phyloP scores from a whole-genome alignment of 2,113 vertebrate species.

The Clupea harengus region DNA sequence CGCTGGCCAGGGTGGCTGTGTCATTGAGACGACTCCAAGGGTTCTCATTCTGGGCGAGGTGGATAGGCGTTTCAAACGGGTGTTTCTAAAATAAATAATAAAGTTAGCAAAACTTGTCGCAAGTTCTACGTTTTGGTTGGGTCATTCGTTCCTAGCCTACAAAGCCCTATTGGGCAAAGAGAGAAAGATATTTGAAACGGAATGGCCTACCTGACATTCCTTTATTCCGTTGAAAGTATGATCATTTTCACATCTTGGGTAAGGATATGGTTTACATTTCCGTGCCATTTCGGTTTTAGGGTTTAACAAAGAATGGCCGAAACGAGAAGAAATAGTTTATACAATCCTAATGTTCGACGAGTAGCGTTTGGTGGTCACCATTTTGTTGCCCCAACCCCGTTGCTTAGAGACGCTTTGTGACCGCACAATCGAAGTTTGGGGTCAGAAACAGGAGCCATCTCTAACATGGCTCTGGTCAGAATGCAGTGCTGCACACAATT shows the following conservation, averaged over 20 bases:
- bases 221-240: conserved; percentile 54
- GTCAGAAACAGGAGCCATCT: neutral
- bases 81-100: conserved; percentile 49
- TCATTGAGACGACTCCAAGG: conserved; percentile 76
- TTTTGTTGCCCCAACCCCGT: conserved; percentile 47
- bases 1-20: conserved; percentile 65
- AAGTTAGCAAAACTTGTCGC: neutral
- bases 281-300: conserved; percentile 58
- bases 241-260: conserved; percentile 61
- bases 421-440: neutral
- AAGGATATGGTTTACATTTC: conserved; percentile 66
- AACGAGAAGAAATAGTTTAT: neutral
- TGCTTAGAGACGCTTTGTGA: conserved; percentile 61
- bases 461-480: neutral
- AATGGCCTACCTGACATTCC: conserved; percentile 60
- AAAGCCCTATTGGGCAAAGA: no score
- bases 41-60: conserved; percentile 73
- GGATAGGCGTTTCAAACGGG: conserved; percentile 54
- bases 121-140: no score
- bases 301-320: neutral
- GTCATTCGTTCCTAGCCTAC: no score
- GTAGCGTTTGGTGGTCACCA: neutral
- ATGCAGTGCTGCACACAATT: no score
- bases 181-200: no score
- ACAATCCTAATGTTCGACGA: neutral